A percentile compares a stretch with the other conserved stretches of the same genome.
Evolutionary conservation across 2,888 invertebrate genomes (phyloP).

Genomic region (Drosophila differens): DNA sequence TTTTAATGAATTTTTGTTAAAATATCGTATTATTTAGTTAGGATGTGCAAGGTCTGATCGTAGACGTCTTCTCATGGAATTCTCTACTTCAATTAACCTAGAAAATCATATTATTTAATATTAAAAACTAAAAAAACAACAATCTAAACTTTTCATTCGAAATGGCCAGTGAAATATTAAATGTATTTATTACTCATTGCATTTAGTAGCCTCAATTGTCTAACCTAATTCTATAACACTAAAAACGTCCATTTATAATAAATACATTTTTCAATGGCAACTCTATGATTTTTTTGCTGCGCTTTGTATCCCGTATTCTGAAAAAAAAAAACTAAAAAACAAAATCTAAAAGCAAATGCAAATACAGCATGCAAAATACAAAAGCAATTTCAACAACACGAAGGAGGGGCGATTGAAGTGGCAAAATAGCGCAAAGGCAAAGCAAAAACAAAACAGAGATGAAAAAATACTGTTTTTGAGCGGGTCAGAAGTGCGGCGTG

Average conservation of each 20-base stretch:
- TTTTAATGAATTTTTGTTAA: background rate
- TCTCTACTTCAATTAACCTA: background rate
- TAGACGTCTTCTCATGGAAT: background rate
- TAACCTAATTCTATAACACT: conserved; percentile 50
- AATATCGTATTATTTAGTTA: background rate
- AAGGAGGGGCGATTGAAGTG: conserved; percentile 42
- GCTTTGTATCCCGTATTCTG: conserved; percentile 9
- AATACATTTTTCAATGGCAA: conserved; percentile 73
- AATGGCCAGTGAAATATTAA: background rate
- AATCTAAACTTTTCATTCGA: background rate
- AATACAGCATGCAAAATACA: conserved; percentile 57
- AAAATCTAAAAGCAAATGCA: conserved; percentile 68
- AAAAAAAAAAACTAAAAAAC: conserved; percentile 66
- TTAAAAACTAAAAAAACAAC: background rate
- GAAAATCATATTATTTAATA: background rate
- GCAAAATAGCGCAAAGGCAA: conserved; percentile 44
- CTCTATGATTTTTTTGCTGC: conserved; percentile 53
- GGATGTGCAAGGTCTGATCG: background rate
- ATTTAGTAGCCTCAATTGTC: conserved; percentile 24
- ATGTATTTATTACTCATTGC: background rate
- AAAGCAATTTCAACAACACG: conserved; percentile 42
- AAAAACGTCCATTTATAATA: conserved; percentile 47
- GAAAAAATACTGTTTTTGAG: conserved; percentile 68
- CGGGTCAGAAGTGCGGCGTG: conserved; percentile 60
- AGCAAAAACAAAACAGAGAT: conserved; percentile 37